phyloP scores from a whole-genome alignment of 1,140 invertebrate genomes.

The Antheraea pernyi region DNA sequence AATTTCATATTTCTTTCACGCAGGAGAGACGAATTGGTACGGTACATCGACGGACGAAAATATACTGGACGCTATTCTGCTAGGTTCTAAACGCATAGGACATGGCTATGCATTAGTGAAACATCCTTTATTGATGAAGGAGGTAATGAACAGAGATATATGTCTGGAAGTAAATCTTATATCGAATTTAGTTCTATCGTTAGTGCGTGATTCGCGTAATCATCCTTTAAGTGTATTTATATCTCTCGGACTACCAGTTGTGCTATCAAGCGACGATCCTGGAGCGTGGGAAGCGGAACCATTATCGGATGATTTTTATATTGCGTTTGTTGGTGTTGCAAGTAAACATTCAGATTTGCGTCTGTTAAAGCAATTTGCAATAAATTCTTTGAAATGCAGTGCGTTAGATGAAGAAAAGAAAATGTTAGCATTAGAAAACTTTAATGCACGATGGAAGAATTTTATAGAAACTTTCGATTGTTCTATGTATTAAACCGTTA shows the following conservation, averaged over 20 bases:
- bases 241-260: constrained; percentile 81
- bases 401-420: constrained; percentile 47
- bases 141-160: constrained; percentile 82
- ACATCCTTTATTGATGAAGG: constrained; percentile 84
- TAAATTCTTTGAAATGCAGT: constrained; percentile 88
- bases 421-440: constrained; percentile 32
- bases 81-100: constrained; percentile 87
- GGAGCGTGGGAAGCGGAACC: constrained; percentile 87
- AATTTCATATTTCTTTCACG: constrained; percentile 89
- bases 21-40: constrained; percentile 90
- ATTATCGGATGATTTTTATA: constrained; percentile 91
- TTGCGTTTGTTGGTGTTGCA: constrained; percentile 89
- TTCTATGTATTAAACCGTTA: constrained; percentile 30
- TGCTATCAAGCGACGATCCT: constrained; percentile 88
- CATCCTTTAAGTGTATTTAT: constrained; percentile 87
- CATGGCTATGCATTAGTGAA: constrained; percentile 84
- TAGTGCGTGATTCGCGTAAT: constrained; percentile 89
- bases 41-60: constrained; percentile 84
- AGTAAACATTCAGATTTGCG: constrained; percentile 85
- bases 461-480: constrained; percentile 63
- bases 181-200: constrained; percentile 87
- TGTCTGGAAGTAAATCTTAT: constrained; percentile 91
- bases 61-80: constrained; percentile 87
- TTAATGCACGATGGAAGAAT: constrained; percentile 45
- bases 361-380: constrained; percentile 88